Conservation (phyloP, 2,888 invertebrate genomes). For the Marasmarcha lunaedactyla region DNA sequence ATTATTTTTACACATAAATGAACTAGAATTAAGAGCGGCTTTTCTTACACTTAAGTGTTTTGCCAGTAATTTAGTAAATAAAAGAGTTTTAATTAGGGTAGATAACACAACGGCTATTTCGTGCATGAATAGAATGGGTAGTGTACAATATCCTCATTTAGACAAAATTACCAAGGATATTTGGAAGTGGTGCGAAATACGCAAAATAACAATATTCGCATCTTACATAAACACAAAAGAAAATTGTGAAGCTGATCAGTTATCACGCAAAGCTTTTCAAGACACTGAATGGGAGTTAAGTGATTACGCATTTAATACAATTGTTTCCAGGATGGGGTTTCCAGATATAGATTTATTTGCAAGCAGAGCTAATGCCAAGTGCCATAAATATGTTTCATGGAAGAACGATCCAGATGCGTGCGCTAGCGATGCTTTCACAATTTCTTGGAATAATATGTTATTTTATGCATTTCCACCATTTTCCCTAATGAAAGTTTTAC, state of each 20-base stretch:
- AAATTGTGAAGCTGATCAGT: no score
- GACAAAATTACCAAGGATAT: conserved; percentile 6
- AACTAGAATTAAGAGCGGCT: conserved; percentile 8
- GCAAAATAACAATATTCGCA: no score
- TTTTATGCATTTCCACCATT: conserved; percentile 18
- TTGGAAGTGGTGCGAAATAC: conserved; percentile 10
- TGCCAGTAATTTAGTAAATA: no score
- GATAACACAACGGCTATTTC: conserved; percentile 11
- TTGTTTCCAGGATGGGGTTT: background rate
- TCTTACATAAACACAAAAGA: conserved; percentile 4
- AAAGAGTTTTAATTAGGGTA: no score
- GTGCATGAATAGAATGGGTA: conserved; percentile 12
- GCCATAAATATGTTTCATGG: conserved; percentile 6
- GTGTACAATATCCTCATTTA: conserved; percentile 9
- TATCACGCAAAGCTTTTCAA: background rate
- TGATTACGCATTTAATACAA: background rate
- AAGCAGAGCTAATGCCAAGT: no score
- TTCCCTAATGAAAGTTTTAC: conserved; percentile 2
- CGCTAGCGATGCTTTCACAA: conserved; percentile 7
- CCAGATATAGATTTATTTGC: conserved; percentile 1
- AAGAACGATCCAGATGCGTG: conserved; percentile 8
- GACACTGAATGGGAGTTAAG: conserved; percentile 7
- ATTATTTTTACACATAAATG: conserved; percentile 9
- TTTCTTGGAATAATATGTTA: conserved; percentile 6
- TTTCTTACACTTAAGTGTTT: background rate